Evolutionary conservation across 2,888 invertebrate species (phyloP).

Genomic region (Salticus scenicus): DNA sequence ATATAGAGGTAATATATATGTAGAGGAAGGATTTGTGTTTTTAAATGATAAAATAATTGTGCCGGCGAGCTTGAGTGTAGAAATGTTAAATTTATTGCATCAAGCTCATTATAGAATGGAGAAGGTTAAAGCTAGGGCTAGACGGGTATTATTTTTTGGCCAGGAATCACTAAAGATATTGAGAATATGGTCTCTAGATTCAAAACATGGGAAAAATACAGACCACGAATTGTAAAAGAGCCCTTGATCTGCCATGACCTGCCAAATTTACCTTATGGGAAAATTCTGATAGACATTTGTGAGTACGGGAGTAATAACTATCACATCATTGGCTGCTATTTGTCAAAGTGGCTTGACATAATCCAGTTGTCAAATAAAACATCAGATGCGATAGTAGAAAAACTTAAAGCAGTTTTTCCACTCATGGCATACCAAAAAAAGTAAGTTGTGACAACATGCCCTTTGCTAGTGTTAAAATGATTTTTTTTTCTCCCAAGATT

Average conservation of each 20-base stretch:
- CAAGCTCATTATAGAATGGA: slow-evolving; percentile 11
- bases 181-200: neutral
- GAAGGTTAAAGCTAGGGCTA: neutral
- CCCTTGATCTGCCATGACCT: neutral
- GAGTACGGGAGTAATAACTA: neutral
- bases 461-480: neutral
- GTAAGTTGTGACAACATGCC: neutral
- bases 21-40: slow-evolving; percentile 14
- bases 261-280: slow-evolving; percentile 16
- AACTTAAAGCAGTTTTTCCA: slow-evolving; percentile 23
- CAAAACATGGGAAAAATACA: neutral
- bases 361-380: slow-evolving; percentile 19
- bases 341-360: slow-evolving; percentile 21
- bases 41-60: neutral
- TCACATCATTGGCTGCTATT: neutral
- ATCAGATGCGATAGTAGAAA: slow-evolving; percentile 1
- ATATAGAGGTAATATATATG: slow-evolving; percentile 2
- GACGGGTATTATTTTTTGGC: slow-evolving; percentile 19
- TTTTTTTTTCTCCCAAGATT: neutral
- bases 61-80: neutral
- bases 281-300: slow-evolving; percentile 3
- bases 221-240: neutral
- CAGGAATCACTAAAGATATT: neutral
- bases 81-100: slow-evolving; percentile 15
- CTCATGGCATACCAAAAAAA: slow-evolving; percentile 7